Conservation (phyloP, 2,888 invertebrate genomes). For the Trilocha varians region DNA sequence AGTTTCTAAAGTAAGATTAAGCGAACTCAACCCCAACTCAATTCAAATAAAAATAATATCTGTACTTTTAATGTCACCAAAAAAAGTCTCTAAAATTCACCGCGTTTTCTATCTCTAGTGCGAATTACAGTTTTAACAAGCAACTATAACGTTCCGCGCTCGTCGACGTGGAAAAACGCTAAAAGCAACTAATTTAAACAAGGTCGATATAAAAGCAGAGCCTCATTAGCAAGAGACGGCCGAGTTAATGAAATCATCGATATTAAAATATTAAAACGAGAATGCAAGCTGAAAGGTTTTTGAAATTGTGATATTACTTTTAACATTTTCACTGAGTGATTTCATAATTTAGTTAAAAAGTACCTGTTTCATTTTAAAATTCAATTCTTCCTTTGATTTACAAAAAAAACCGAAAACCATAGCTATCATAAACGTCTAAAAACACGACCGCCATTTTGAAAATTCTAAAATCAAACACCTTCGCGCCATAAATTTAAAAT, state of each 20-base stretch:
- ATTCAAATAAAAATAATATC: too few relatives aligned
- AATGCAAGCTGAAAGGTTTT: neutral
- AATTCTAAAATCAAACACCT: neutral
- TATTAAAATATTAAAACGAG: neutral
- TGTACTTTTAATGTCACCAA: too few relatives aligned
- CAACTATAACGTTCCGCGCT: conserved; percentile 3
- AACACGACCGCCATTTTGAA: neutral
- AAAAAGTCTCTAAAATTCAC: too few relatives aligned
- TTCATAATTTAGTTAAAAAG: too few relatives aligned
- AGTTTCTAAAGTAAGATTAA: too few relatives aligned
- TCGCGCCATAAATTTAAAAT: neutral
- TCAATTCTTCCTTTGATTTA: too few relatives aligned
- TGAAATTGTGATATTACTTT: neutral
- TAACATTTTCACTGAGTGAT: neutral
- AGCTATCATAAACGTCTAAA: neutral
- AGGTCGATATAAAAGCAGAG: neutral
- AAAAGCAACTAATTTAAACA: neutral
- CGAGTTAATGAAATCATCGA: neutral
- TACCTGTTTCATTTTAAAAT: too few relatives aligned
- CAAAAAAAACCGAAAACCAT: neutral
- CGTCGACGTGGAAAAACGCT: conserved; percentile 1
- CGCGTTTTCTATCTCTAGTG: neutral
- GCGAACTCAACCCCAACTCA: too few relatives aligned
- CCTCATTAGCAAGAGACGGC: neutral
- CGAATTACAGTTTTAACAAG: neutral